Percentiles rank a stretch among this genome's conserved stretches.
phyloP scores from a whole-genome alignment of 92 coral and sea anemone species.

The Ricordea florida region DNA sequence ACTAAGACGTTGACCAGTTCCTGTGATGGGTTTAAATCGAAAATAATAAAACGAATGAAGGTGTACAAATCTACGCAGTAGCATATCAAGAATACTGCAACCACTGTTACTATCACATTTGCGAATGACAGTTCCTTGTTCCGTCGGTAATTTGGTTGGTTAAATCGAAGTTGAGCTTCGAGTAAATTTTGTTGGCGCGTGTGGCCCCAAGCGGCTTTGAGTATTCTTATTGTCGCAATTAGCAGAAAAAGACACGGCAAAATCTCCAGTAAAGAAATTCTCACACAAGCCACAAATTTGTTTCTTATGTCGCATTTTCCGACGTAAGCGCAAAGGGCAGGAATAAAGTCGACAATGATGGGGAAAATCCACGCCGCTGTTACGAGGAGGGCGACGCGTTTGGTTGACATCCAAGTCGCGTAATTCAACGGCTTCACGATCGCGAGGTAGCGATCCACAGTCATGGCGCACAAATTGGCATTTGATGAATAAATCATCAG shows the following conservation, averaged over 20 bases:
- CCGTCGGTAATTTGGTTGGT: background rate
- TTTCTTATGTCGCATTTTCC: slow-evolving; percentile 1
- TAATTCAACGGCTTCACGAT: slow-evolving; percentile 9
- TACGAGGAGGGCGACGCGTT: background rate
- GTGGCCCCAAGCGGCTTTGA: slow-evolving; percentile 8
- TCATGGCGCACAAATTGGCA: slow-evolving; percentile 5
- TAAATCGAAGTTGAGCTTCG: background rate
- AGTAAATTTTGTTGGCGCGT: background rate
- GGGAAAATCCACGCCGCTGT: background rate
- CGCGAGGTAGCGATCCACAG: background rate
- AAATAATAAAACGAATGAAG: background rate
- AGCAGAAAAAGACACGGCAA: background rate
- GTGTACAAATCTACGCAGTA: slow-evolving; percentile 17
- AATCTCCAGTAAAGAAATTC: background rate
- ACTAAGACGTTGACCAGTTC: background rate
- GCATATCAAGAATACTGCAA: background rate
- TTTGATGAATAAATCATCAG: background rate
- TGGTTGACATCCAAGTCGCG: background rate
- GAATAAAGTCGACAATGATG: background rate
- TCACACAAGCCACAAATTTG: background rate
- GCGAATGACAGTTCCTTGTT: background rate
- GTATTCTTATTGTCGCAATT: background rate
- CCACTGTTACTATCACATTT: background rate
- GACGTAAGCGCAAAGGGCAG: background rate
- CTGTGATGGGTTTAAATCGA: background rate